Evolutionary conservation across 2,797 vertebrate genomes (phyloP).

Genomic region (Pteronotus mesoamericanus): DNA sequence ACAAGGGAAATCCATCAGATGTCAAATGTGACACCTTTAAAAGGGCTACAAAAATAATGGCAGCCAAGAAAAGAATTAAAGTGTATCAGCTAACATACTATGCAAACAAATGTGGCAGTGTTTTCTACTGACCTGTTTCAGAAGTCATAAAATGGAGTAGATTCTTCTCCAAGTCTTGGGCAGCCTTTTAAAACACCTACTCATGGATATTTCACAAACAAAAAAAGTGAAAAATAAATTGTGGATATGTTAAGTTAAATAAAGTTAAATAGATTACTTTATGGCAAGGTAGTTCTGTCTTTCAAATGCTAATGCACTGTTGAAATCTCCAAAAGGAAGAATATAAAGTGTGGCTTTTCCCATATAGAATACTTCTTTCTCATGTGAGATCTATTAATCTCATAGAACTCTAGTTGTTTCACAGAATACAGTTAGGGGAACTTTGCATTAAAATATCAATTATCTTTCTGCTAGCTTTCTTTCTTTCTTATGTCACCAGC

Average conservation of each 20-base stretch:
- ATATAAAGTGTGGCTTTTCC: neutral
- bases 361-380: neutral
- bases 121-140: neutral
- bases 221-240: neutral
- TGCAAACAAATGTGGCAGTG: neutral
- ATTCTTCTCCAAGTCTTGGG: neutral
- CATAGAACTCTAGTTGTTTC: neutral
- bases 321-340: neutral
- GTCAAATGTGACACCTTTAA: neutral
- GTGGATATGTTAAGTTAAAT: neutral
- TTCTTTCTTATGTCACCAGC: neutral
- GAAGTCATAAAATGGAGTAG: neutral
- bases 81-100: neutral
- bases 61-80: neutral
- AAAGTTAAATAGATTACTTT: neutral
- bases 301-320: neutral
- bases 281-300: neutral
- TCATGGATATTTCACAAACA: neutral
- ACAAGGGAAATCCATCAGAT: neutral
- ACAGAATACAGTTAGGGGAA: neutral
- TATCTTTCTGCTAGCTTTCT: neutral
- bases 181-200: neutral
- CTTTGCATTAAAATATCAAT: slow-evolving; percentile 21
- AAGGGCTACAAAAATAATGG: neutral
- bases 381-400: neutral